Percentiles rank a stretch among this genome's conserved stretches.
phyloP scores from a whole-genome alignment of 2,797 vertebrate genomes.

The Linurgus olivaceus region DNA sequence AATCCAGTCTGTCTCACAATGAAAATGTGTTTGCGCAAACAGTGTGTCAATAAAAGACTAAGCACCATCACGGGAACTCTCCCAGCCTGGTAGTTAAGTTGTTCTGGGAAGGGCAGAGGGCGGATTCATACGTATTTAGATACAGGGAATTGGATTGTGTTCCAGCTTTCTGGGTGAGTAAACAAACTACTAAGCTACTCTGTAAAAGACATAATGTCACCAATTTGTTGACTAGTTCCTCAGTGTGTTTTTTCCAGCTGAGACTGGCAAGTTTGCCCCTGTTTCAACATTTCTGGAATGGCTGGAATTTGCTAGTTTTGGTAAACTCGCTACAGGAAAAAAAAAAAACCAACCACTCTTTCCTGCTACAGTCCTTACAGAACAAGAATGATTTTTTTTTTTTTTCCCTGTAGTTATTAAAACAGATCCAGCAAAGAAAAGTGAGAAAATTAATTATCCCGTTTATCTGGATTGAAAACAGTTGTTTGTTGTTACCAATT shows the following conservation, averaged over 20 bases:
- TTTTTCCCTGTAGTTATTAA: neutral
- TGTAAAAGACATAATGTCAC: neutral
- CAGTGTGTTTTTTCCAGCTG: neutral
- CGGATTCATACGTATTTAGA: fast-evolving
- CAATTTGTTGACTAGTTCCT: neutral
- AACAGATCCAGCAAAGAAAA: neutral
- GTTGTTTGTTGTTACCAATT: neutral
- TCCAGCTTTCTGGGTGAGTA: neutral
- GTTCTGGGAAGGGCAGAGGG: slow-evolving; percentile 15
- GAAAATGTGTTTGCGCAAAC: neutral
- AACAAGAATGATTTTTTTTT: neutral
- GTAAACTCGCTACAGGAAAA: neutral
- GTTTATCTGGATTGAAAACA: neutral
- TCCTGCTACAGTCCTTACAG: neutral
- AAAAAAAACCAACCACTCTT: neutral
- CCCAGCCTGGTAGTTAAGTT: neutral
- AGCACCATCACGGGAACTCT: fast-evolving
- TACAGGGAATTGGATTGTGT: neutral
- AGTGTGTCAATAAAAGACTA: neutral
- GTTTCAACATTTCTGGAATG: neutral
- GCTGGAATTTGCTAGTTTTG: neutral
- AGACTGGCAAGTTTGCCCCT: neutral
- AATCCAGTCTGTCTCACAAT: neutral
- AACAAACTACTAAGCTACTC: neutral
- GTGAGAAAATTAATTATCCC: neutral